Conservation (phyloP, 1,140 invertebrate genomes). For the Procambarus clarkii region DNA sequence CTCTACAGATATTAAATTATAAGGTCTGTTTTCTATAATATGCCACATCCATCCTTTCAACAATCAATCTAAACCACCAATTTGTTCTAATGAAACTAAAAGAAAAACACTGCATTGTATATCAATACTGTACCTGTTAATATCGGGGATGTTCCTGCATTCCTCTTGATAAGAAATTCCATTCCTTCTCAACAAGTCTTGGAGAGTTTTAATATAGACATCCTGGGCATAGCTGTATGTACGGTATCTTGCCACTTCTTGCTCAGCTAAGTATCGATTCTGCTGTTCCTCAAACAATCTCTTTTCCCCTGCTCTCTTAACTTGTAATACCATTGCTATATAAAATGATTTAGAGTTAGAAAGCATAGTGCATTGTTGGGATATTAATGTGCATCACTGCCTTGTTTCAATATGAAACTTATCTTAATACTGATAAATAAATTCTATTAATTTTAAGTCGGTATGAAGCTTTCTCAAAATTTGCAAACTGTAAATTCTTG, state of each 20-base stretch:
- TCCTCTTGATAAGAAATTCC: slow-evolving; percentile 39
- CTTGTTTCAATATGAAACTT: no score
- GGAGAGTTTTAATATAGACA: slow-evolving; percentile 37
- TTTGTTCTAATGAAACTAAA: no score
- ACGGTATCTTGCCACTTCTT: slow-evolving; percentile 29
- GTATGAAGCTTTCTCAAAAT: no score
- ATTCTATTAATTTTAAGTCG: no score
- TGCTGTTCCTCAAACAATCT: slow-evolving; percentile 22
- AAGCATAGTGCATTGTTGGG: neutral
- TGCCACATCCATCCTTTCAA: no score
- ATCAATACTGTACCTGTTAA: slow-evolving; percentile 19
- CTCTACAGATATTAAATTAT: no score
- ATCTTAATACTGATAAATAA: no score
- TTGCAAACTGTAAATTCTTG: no score
- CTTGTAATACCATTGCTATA: slow-evolving; percentile 45
- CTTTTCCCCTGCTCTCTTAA: slow-evolving; percentile 33
- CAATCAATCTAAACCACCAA: no score
- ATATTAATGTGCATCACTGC: neutral
- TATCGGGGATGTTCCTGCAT: slow-evolving; percentile 25
- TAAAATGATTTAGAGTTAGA: neutral
- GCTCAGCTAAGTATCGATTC: slow-evolving; percentile 19
- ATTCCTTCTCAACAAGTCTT: slow-evolving; percentile 35
- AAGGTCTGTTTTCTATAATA: no score
- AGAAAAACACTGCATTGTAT: no score
- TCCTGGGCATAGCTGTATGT: slow-evolving; percentile 33